These are phyloP conservation scores for Leptonema lineaticorne DNA, from an alignment of 1,140 invertebrate genomes.

Conservation along the genomic window DNA sequence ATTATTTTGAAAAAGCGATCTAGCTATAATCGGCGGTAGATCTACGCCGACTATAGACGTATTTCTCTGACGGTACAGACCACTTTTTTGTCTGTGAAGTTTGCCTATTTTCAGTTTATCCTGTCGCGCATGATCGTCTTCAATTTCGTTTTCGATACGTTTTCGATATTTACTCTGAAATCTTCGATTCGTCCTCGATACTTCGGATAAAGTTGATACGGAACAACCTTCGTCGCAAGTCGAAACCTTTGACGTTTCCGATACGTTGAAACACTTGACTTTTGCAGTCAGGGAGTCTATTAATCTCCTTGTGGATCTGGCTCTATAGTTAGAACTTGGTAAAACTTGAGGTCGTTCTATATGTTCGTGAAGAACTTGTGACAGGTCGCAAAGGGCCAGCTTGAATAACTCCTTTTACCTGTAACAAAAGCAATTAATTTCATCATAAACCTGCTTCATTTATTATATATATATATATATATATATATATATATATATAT, in stretches of 20 bases:
- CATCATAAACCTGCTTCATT: too few species aligned
- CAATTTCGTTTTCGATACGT: background rate
- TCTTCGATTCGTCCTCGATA: background rate
- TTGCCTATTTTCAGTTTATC: background rate
- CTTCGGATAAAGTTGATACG: too few species aligned
- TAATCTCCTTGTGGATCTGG: conserved; percentile 33
- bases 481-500: background rate
- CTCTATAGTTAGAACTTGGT: conserved; percentile 15
- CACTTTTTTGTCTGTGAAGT: background rate
- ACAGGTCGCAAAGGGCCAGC: conserved; percentile 2
- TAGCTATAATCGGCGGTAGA: conserved; percentile 35
- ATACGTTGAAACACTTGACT: conserved; percentile 22
- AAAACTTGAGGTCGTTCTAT: background rate
- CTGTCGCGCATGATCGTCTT: background rate
- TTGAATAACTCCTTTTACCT: background rate
- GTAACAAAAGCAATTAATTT: background rate
- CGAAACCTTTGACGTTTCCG: conserved; percentile 2
- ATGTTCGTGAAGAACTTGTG: conserved; percentile 7
- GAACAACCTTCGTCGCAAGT: background rate
- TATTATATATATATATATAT: background rate
- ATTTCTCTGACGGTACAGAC: background rate
- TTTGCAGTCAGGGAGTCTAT: conserved; percentile 36
- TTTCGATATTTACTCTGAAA: background rate
- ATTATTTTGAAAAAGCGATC: conserved; percentile 28
- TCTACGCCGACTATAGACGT: conserved; percentile 3